Evolutionary conservation across 2,113 vertebrate species (phyloP).

Genomic region (Lycocorax pyrrhopterus): DNA sequence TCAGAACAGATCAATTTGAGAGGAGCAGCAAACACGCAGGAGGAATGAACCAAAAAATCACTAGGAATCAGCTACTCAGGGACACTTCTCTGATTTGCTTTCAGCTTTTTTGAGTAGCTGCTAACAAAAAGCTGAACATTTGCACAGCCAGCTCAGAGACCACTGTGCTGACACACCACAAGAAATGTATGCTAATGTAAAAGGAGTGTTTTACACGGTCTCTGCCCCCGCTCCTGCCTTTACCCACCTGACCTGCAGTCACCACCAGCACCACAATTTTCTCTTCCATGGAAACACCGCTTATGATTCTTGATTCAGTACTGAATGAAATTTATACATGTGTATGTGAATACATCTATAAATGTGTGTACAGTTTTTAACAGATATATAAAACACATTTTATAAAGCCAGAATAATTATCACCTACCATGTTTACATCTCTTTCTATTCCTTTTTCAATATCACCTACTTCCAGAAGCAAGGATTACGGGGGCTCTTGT

Average conservation of each 20-base stretch:
- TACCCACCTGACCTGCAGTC: background rate
- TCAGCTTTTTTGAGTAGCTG: background rate
- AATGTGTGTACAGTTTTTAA: background rate
- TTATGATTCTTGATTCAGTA: background rate
- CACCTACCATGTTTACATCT: background rate
- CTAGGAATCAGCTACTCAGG: background rate
- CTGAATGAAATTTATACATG: background rate
- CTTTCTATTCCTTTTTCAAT: background rate
- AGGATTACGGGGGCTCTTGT: background rate
- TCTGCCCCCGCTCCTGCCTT: background rate
- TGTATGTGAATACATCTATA: background rate
- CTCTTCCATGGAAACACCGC: background rate
- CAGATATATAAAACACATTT: background rate
- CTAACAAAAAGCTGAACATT: background rate
- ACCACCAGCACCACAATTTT: background rate
- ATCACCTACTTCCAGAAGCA: background rate
- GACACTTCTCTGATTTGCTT: background rate
- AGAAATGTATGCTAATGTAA: background rate
- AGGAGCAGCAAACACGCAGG: background rate
- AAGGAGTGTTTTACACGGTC: background rate
- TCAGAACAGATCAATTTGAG: constrained; percentile 27
- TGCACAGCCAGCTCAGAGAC: background rate
- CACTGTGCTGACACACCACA: background rate
- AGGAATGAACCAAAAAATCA: constrained; percentile 5
- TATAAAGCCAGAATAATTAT: background rate